Conservation (phyloP, 1,140 invertebrate genomes). For the Drosophila pseudoobscura region DNA sequence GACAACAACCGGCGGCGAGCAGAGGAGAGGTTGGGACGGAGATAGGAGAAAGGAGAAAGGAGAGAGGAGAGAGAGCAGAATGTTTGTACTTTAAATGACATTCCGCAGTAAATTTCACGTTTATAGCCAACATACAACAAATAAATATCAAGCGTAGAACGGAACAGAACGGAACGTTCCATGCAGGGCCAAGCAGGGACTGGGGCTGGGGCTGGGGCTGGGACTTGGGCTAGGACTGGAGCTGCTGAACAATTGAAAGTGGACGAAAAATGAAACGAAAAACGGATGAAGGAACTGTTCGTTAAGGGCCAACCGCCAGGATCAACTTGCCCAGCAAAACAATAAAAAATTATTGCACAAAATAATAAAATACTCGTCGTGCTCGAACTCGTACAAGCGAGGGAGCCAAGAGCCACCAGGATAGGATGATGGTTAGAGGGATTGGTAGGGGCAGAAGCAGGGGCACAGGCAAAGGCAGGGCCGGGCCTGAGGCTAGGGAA, state of each 20-base stretch:
- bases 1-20: not conserved
- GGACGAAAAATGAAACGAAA: constrained; percentile 9
- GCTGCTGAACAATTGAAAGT: constrained; percentile 47
- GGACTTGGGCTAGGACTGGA: not conserved
- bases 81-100: constrained; percentile 80
- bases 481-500: not conserved
- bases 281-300: constrained; percentile 24
- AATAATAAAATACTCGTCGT: constrained; percentile 34
- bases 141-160: constrained; percentile 67
- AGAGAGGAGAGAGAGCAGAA: constrained; percentile 36
- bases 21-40: constrained; percentile 1
- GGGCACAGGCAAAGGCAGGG: too few species aligned
- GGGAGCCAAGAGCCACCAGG: too few species aligned
- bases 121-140: constrained; percentile 77
- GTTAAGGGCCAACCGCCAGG: constrained; percentile 27
- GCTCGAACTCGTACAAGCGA: too few species aligned
- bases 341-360: constrained; percentile 61
- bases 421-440: too few species aligned
- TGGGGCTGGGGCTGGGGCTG: too few species aligned
- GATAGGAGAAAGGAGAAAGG: not conserved
- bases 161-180: not conserved
- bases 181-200: constrained; percentile 1
- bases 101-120: constrained; percentile 81
- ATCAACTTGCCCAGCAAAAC: constrained; percentile 45
- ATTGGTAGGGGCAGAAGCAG: too few species aligned